These are phyloP conservation scores for Rhagoletis zephyria DNA, from an alignment of 1,140 invertebrate genomes.

Conservation along the genomic window DNA sequence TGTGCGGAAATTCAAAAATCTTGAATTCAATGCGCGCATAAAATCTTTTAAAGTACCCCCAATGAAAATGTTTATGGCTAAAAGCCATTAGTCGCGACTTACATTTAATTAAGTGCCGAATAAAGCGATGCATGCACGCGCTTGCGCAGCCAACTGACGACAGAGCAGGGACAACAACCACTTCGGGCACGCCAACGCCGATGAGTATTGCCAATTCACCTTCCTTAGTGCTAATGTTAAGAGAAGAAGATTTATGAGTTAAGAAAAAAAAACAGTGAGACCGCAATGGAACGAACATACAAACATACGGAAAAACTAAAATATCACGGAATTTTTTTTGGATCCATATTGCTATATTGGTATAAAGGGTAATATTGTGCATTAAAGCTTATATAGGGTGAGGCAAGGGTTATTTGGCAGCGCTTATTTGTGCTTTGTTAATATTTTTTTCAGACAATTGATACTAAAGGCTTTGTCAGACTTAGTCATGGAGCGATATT, in stretches of 20 bases:
- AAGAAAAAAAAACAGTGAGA: no score
- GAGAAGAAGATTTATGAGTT: neutral
- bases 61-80: neutral
- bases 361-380: no score
- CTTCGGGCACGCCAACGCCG: neutral
- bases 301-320: no score
- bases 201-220: neutral
- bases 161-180: neutral
- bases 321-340: no score
- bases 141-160: neutral
- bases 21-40: neutral
- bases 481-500: no score
- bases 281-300: no score
- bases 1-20: neutral
- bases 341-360: no score
- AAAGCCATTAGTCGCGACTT: neutral
- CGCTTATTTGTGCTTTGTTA: no score
- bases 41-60: neutral
- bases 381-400: no score
- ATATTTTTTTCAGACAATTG: no score
- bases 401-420: no score
- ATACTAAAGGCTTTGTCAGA: no score
- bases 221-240: neutral
- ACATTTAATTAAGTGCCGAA: constrained; percentile 21
- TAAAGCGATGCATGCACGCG: neutral